Evolutionary conservation across 2,797 vertebrate species (phyloP).

Genomic region (Oryzias sinensis): DNA sequence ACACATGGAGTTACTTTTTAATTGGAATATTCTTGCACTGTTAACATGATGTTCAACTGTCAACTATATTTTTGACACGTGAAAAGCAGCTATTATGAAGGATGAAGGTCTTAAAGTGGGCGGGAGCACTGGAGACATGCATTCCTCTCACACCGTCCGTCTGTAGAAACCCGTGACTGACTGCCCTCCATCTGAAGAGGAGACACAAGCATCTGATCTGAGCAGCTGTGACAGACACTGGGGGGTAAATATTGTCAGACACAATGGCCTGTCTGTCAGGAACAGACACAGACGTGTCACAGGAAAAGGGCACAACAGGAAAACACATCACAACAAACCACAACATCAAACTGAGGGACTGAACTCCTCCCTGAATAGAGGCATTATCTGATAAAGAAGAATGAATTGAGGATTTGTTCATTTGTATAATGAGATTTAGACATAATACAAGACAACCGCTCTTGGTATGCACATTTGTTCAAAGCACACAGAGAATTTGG

Average conservation of each 20-base stretch:
- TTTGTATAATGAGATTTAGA: no score
- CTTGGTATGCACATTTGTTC: no score
- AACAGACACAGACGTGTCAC: constrained; percentile 13
- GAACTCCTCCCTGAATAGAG: no score
- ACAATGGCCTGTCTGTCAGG: constrained; percentile 40
- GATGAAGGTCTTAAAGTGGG: constrained; percentile 11
- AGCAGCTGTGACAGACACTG: constrained; percentile 40
- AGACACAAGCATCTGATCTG: constrained; percentile 14
- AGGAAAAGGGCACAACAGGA: constrained; percentile 5
- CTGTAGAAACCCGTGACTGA: constrained; percentile 25
- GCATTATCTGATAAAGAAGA: no score
- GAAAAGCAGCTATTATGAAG: neutral
- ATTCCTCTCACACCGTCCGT: constrained; percentile 16
- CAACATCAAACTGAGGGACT: neutral
- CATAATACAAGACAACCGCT: no score
- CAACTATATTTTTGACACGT: no score
- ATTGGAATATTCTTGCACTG: no score
- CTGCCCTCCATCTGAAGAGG: constrained; percentile 11
- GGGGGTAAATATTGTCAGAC: constrained; percentile 28
- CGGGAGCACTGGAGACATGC: constrained; percentile 18
- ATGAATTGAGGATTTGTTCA: no score
- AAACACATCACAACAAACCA: constrained; percentile 23
- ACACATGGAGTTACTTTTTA: no score
- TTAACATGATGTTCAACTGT: no score
- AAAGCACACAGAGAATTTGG: no score